Percentiles rank a stretch among this genome's conserved stretches.
phyloP scores from a whole-genome alignment of 2,113 vertebrate species.

The Hippocampus guttulatus region DNA sequence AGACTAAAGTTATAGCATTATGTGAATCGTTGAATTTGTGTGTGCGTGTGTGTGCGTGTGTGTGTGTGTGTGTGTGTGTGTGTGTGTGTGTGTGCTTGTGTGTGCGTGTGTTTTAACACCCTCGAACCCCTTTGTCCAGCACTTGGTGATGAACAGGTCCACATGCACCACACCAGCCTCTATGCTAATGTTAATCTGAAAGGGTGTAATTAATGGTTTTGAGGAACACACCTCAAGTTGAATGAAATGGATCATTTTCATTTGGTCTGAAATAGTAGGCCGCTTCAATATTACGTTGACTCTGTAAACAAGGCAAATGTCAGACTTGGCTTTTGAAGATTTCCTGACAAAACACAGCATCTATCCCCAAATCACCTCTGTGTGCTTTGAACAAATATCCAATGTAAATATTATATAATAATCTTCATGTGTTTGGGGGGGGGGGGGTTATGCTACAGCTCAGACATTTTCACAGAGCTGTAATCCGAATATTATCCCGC shows the following conservation, averaged over 20 bases:
- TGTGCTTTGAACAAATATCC: not conserved
- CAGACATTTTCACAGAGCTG: slow-evolving; percentile 10
- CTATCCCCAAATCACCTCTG: not conserved
- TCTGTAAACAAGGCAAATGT: slow-evolving; percentile 22
- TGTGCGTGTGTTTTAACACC: not conserved
- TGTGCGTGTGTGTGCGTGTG: too few relatives aligned
- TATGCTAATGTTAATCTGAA: slow-evolving; percentile 53
- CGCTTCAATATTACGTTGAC: not conserved
- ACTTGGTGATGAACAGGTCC: slow-evolving; percentile 30
- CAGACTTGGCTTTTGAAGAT: slow-evolving; percentile 1
- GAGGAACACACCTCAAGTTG: too few relatives aligned
- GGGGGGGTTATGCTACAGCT: slow-evolving; percentile 9
- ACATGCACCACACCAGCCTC: slow-evolving; percentile 8
- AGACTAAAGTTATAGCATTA: too few relatives aligned
- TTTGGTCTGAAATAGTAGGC: too few relatives aligned
- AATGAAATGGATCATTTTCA: too few relatives aligned
- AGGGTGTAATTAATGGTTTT: slow-evolving; percentile 35
- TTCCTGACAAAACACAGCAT: not conserved
- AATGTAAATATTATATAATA: not conserved
- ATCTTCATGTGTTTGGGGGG: not conserved
- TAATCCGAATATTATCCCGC: slow-evolving; percentile 36
- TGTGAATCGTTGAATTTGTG: too few relatives aligned
- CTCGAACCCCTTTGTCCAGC: not conserved
- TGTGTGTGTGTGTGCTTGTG: too few relatives aligned
- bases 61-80: too few relatives aligned